These are phyloP conservation scores for Laticauda colubrina DNA, from an alignment of 2,113 vertebrate genomes.

Conservation along the genomic window DNA sequence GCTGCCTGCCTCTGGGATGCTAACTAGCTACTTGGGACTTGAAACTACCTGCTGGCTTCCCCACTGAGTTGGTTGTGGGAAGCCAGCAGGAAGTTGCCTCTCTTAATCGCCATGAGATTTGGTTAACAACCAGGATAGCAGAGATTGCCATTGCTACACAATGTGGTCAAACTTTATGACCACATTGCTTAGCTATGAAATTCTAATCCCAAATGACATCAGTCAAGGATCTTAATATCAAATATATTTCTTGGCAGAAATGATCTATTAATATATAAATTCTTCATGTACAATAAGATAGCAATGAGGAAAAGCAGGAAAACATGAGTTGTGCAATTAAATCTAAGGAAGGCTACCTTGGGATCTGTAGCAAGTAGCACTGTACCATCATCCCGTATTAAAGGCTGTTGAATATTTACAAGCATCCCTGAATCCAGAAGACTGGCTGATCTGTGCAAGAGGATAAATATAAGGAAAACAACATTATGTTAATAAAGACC, in stretches of 20 bases:
- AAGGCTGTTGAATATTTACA: conserved; percentile 96
- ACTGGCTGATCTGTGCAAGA: conserved; percentile 75
- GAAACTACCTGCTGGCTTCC: background rate
- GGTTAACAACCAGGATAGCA: background rate
- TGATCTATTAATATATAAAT: conserved; percentile 10
- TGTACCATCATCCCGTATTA: conserved; percentile 91
- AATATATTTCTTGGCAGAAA: background rate
- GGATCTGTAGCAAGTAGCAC: conserved; percentile 87
- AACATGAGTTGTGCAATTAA: conserved; percentile 8
- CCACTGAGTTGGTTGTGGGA: background rate
- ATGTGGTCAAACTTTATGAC: background rate
- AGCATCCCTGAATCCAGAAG: conserved; percentile 96
- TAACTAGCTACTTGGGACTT: background rate
- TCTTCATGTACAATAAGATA: background rate
- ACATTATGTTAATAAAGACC: background rate
- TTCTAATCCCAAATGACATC: background rate
- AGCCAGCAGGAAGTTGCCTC: background rate
- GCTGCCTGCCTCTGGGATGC: background rate
- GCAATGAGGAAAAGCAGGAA: conserved; percentile 1
- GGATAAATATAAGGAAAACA: conserved; percentile 45
- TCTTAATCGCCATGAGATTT: background rate
- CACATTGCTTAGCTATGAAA: background rate
- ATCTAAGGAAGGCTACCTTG: conserved; percentile 75
- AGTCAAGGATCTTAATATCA: background rate
- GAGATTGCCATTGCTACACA: background rate